Percentiles rank a stretch among this genome's conserved stretches.
Evolutionary conservation across 1,140 invertebrate species (phyloP).

Genomic region (Chironomus striatipennis): DNA sequence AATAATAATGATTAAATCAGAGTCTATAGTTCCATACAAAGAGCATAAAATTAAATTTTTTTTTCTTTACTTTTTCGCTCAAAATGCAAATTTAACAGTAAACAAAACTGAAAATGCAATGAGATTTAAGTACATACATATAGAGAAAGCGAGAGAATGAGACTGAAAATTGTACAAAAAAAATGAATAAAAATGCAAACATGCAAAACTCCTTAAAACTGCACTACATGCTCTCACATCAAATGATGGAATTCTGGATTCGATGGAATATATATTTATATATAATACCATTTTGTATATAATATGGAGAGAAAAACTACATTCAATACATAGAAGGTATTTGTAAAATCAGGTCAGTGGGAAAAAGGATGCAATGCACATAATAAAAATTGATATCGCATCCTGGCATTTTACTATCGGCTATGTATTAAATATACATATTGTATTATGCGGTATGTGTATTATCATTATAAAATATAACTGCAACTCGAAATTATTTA

Average conservation of each 20-base stretch:
- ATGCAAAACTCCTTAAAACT: background rate
- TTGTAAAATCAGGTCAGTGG: background rate
- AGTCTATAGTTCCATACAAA: too few species aligned
- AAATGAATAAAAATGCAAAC: background rate
- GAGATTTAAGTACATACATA: background rate
- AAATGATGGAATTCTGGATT: constrained; percentile 2
- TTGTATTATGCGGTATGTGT: background rate
- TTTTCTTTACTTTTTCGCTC: background rate
- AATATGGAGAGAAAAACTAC: too few species aligned
- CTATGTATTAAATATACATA: background rate
- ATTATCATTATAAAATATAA: background rate
- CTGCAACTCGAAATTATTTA: background rate
- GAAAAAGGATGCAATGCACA: background rate
- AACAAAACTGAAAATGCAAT: background rate
- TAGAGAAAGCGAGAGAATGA: too few species aligned
- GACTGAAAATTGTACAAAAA: background rate
- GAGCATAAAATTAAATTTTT: background rate
- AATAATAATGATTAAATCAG: too few species aligned
- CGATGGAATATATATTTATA: background rate
- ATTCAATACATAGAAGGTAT: too few species aligned
- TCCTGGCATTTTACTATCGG: background rate
- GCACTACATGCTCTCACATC: background rate
- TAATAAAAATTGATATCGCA: background rate
- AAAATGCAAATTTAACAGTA: background rate
- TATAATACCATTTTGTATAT: too few species aligned